These are phyloP conservation scores for Eurypyga helias DNA, from an alignment of 2,113 vertebrate species.

Conservation along the genomic window DNA sequence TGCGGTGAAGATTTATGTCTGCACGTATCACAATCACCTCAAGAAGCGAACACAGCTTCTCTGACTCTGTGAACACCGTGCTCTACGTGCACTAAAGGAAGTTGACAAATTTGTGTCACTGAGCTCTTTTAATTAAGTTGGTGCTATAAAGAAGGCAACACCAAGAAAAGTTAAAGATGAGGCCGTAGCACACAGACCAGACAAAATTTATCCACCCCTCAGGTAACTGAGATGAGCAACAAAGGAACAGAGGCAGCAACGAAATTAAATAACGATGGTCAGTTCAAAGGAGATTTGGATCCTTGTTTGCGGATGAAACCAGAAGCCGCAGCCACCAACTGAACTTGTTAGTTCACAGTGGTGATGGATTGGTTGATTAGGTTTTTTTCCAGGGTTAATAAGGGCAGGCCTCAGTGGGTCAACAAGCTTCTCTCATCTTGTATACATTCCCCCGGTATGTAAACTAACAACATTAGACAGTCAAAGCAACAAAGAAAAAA, in stretches of 20 bases:
- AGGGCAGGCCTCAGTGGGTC: constrained; percentile 40
- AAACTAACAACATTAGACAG: constrained; percentile 7
- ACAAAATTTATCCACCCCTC: not conserved
- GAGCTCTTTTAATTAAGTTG: not conserved
- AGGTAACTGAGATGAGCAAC: not conserved
- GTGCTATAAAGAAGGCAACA: not conserved
- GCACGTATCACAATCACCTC: not conserved
- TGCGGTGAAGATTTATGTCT: not conserved
- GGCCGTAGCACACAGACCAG: not conserved
- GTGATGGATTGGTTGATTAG: constrained; percentile 15
- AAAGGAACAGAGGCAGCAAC: not conserved
- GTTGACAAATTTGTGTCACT: not conserved
- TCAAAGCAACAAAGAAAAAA: not conserved
- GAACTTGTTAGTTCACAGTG: constrained; percentile 34
- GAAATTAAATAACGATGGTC: not conserved
- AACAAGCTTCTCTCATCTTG: constrained; percentile 5
- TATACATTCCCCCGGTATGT: not conserved
- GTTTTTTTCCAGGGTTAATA: constrained; percentile 56
- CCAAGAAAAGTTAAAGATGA: not conserved
- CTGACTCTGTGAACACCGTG: accelerated
- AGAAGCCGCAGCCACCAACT: not conserved
- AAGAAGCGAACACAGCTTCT: not conserved
- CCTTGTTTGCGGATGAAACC: not conserved
- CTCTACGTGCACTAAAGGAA: not conserved
- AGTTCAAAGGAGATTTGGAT: constrained; percentile 43